phyloP scores from a whole-genome alignment of 1,140 invertebrate genomes.

The Danaus melanippus region DNA sequence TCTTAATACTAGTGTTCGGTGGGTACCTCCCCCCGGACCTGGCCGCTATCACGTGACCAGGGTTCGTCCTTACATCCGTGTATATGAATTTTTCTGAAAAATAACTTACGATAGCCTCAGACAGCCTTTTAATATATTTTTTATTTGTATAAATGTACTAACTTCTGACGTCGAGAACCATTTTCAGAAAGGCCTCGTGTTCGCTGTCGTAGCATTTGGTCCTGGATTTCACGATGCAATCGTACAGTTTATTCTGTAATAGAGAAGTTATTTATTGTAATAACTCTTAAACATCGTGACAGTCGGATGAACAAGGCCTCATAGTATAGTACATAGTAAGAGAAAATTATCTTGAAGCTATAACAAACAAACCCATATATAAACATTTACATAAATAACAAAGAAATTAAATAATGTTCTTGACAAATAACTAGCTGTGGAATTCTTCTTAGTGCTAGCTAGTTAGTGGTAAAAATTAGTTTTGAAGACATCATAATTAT shows the following conservation, averaged over 20 bases:
- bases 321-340: conserved; percentile 1
- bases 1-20: conserved; percentile 86
- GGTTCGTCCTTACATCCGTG: conserved; percentile 81
- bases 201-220: conserved; percentile 81
- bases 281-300: background rate
- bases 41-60: conserved; percentile 86
- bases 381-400: no score
- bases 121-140: conserved; percentile 2
- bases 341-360: background rate
- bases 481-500: no score
- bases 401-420: conserved; percentile 3
- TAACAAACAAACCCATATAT: no score
- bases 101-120: conserved; percentile 4
- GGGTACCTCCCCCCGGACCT: conserved; percentile 84
- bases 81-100: conserved; percentile 78
- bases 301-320: no score
- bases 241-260: conserved; percentile 76
- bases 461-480: no score
- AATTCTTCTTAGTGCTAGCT: no score
- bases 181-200: conserved; percentile 83
- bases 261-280: conserved; percentile 2
- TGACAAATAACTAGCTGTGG: no score
- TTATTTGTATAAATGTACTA: conserved; percentile 36
- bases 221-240: conserved; percentile 79
- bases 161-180: conserved; percentile 84